phyloP scores from a whole-genome alignment of 2,888 invertebrate genomes.

The Ophion ventricosus region DNA sequence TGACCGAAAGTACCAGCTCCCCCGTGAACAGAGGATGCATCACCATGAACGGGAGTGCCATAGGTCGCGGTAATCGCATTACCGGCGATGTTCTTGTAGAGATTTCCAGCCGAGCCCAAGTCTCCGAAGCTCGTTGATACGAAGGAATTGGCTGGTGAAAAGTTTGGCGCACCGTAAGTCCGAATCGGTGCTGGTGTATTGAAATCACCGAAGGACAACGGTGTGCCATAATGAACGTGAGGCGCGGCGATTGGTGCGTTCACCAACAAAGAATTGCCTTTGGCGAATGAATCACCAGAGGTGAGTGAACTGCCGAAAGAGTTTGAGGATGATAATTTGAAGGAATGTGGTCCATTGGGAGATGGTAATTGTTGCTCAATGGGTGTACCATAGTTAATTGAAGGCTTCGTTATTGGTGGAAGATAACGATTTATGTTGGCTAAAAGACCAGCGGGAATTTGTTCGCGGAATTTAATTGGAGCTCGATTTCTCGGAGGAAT shows the following conservation, averaged over 20 bases:
- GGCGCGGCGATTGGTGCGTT: conserved; percentile 78
- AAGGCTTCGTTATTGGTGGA: conserved; percentile 72
- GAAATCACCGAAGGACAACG: conserved; percentile 78
- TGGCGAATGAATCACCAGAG: conserved; percentile 62
- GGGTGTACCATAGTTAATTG: conserved; percentile 75
- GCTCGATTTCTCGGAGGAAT: conserved; percentile 77
- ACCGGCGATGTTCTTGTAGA: conserved; percentile 74
- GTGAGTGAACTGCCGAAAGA: conserved; percentile 62
- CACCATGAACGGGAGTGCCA: conserved; percentile 72
- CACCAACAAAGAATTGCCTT: conserved; percentile 51
- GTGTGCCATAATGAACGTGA: conserved; percentile 80
- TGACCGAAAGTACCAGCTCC: conserved; percentile 46
- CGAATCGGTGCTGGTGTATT: conserved; percentile 79
- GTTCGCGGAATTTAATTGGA: conserved; percentile 90
- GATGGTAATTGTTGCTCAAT: conserved; percentile 76
- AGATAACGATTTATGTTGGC: conserved; percentile 84
- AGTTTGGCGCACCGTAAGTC: conserved; percentile 82
- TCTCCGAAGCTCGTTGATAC: conserved; percentile 71
- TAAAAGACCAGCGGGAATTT: conserved; percentile 89
- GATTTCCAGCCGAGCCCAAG: conserved; percentile 72
- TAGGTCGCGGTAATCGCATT: conserved; percentile 74
- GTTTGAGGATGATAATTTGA: conserved; percentile 69
- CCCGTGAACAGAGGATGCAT: conserved; percentile 38
- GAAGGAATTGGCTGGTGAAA: conserved; percentile 76
- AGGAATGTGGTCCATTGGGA: conserved; percentile 71